Conservation (phyloP, 2,888 invertebrate species). For the Sepiola atlantica region DNA sequence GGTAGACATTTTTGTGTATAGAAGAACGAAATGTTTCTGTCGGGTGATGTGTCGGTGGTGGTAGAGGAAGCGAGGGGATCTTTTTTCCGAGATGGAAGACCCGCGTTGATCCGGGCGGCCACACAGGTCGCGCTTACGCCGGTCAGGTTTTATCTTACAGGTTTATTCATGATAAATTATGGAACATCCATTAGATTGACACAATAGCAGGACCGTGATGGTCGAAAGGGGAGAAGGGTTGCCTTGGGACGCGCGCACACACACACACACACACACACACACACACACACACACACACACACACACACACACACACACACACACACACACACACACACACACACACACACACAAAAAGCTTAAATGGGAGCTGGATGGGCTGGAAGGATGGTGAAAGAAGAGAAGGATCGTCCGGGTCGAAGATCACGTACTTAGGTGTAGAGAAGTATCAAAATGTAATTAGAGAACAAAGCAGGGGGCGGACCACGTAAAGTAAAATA, state of each 20-base stretch:
- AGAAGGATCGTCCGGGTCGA: background rate
- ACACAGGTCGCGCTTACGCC: background rate
- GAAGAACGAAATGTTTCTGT: too few relatives aligned
- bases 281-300: too few relatives aligned
- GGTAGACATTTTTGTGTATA: too few relatives aligned
- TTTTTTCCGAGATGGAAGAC: background rate
- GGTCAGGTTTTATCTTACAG: background rate
- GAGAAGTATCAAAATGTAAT: constrained; percentile 12
- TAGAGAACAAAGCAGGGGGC: background rate
- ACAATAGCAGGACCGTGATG: background rate
- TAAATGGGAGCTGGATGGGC: background rate
- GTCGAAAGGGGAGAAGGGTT: too few relatives aligned
- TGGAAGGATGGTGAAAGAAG: background rate
- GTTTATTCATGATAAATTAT: constrained; percentile 5
- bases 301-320: too few relatives aligned
- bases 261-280: too few relatives aligned
- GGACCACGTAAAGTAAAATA: background rate
- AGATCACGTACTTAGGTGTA: background rate
- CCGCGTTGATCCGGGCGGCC: background rate
- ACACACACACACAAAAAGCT: too few relatives aligned
- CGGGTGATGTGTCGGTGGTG: background rate
- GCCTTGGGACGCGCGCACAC: background rate
- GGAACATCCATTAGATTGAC: constrained; percentile 32
- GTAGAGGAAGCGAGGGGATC: background rate
- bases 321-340: too few relatives aligned